Conservation (phyloP, 2,113 vertebrate genomes). For the Myxocyprinus asiaticus region DNA sequence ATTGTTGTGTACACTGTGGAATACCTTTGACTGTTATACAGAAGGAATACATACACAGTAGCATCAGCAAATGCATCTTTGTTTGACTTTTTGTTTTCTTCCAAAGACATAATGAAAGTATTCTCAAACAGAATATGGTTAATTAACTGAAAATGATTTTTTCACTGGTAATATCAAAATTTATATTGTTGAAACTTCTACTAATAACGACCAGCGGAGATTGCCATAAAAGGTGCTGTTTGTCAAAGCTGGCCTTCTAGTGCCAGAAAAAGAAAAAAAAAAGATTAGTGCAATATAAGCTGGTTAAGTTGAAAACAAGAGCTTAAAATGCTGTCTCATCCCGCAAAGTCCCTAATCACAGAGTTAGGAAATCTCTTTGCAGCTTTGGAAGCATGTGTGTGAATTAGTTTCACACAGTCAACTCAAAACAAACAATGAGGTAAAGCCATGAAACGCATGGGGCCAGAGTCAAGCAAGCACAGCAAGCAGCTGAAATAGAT, state of each 20-base stretch:
- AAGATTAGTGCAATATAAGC: conserved; percentile 42
- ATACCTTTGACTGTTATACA: neutral
- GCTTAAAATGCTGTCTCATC: conserved; percentile 42
- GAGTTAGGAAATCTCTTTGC: conserved; percentile 52
- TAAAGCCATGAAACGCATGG: conserved; percentile 28
- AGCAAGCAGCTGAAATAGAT: neutral
- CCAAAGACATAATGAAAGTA: too few species aligned
- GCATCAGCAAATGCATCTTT: too few species aligned
- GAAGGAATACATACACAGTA: too few species aligned
- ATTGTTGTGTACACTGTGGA: neutral
- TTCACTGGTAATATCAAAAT: too few species aligned
- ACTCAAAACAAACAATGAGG: conserved; percentile 57
- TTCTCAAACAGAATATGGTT: too few species aligned
- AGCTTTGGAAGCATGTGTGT: conserved; percentile 36
- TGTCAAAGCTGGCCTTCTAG: conserved; percentile 20
- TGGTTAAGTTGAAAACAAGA: conserved; percentile 51
- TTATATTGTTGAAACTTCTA: neutral
- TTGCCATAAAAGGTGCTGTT: neutral
- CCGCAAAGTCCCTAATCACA: conserved; percentile 3
- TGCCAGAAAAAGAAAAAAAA: conserved; percentile 18
- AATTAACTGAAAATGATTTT: too few species aligned
- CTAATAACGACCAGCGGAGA: too few species aligned
- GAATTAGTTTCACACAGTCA: conserved; percentile 47
- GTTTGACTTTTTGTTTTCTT: too few species aligned
- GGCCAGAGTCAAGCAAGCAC: neutral